phyloP scores from a whole-genome alignment of 2,888 invertebrate genomes.

The Girardia tigrina region DNA sequence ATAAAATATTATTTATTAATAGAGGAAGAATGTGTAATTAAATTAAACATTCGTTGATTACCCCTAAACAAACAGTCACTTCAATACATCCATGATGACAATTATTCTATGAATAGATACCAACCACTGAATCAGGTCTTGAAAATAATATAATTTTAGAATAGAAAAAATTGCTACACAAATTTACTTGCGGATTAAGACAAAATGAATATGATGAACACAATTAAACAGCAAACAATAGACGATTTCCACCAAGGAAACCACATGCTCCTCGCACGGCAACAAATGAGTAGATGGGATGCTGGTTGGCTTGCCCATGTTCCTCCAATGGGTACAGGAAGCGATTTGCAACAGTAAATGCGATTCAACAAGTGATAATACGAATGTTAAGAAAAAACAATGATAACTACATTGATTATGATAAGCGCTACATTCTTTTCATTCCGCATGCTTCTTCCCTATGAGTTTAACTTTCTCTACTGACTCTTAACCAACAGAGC shows the following conservation, averaged over 20 bases:
- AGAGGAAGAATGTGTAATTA: too few species aligned
- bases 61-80: too few species aligned
- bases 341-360: background rate
- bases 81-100: too few species aligned
- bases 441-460: background rate
- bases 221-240: conserved; percentile 6
- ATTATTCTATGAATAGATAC: too few species aligned
- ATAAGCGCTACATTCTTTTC: background rate
- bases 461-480: conserved; percentile 9
- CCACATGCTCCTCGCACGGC: background rate
- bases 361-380: conserved; percentile 20
- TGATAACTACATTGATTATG: conserved; percentile 6
- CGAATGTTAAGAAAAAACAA: conserved; percentile 10
- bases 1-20: too few species aligned
- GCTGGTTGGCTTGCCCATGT: background rate
- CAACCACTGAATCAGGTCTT: too few species aligned
- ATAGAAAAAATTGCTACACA: background rate
- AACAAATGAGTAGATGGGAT: background rate
- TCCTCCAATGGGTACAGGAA: conserved; percentile 3
- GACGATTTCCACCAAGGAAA: conserved; percentile 5
- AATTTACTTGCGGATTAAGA: conserved; percentile 11
- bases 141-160: too few species aligned
- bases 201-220: background rate
- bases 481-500: conserved; percentile 5
- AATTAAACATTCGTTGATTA: too few species aligned